Conservation (phyloP, 2,888 invertebrate genomes). For the Limnephilus auricula region DNA sequence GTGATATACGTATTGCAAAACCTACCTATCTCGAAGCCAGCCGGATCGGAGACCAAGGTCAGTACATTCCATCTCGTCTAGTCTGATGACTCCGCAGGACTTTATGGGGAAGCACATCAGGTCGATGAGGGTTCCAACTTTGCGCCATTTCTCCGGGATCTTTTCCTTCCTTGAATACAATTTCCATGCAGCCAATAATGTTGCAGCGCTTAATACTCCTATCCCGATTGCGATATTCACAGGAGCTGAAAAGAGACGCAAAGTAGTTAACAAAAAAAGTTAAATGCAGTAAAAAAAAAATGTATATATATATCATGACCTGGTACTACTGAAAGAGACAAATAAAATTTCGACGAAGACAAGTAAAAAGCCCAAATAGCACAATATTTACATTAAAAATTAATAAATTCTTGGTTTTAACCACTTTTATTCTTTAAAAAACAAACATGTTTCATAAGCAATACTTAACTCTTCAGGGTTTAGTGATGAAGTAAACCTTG, state of each 20-base stretch:
- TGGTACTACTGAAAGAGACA: no score
- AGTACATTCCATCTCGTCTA: conserved; percentile 76
- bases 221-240: conserved; percentile 29
- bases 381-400: no score
- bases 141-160: conserved; percentile 77
- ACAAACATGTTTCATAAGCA: no score
- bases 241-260: conserved; percentile 15
- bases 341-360: no score
- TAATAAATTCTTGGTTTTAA: no score
- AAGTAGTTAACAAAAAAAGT: not conserved
- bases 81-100: conserved; percentile 77
- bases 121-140: conserved; percentile 78
- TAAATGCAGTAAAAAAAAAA: not conserved
- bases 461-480: no score
- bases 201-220: conserved; percentile 54
- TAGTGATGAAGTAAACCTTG: no score
- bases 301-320: no score
- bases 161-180: conserved; percentile 64
- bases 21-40: conserved; percentile 79
- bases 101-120: conserved; percentile 79
- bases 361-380: no score
- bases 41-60: conserved; percentile 77
- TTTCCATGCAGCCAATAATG: conserved; percentile 56
- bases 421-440: no score
- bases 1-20: conserved; percentile 61